Evolutionary conservation across 2,888 invertebrate species (phyloP), one percentile per base, ranked within the genome.

Genomic region (Listrodromus nycthemerus): DNA sequence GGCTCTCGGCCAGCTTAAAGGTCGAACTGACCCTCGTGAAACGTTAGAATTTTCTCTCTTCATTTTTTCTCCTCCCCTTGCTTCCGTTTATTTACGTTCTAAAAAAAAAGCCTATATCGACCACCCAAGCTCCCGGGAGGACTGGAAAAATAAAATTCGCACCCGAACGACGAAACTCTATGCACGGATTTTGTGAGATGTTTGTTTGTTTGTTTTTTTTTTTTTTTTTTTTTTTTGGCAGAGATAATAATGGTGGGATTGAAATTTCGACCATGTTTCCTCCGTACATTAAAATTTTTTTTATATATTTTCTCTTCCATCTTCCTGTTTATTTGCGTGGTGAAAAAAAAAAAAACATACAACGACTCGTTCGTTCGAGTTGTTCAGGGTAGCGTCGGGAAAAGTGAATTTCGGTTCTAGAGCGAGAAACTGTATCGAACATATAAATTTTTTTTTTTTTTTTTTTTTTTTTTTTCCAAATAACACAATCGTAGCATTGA

Each of bases 101-200:
- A 75, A 66, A 58, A 75, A 45, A 63, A 27, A 16, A 3, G 33
- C 61, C 27, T 24, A 52, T 55, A 71, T 71, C 50, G 63, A 41
- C 8, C 61, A 50, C 30, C 16, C 30, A 30, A 41, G 55, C 13
- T 30, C 45, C 30, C 45, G 4, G 69, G 33, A 61, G 33, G 61
- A 37, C 66, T 13, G 48, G 21, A n/a, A 78, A 69, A 73, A 69
- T 52, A 19, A 73, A 82, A 78, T 67, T 73, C 52, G 52, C 48
- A 8, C n/a, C 30, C 33, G 19, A 61, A 37, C 7, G 41, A 2
- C 0, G 13, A 41, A 41, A 10, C 41, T 41, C 0, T 41, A 1
- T 41, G 13, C 3, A 41, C 13, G 2, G 10, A 41, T 3, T 41
- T 0, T 41, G 13, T 41, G 2, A 41, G 13, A 41, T 13, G 13